Conservation (phyloP, 2,113 vertebrate genomes). For the Fulica atra region DNA sequence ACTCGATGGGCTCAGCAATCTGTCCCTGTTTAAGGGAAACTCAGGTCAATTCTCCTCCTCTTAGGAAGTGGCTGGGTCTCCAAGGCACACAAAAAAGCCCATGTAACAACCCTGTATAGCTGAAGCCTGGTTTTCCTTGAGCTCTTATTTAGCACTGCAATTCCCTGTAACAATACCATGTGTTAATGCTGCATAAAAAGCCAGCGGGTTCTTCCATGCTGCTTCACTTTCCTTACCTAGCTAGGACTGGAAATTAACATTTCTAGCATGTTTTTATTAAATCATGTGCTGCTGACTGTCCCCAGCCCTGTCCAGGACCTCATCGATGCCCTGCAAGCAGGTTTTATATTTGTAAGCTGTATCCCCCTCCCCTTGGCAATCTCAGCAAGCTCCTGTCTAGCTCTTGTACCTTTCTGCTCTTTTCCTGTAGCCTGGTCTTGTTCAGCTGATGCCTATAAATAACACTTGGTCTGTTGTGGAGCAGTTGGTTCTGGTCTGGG, state of each 20-base stretch:
- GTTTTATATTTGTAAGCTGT: neutral
- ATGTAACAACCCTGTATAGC: neutral
- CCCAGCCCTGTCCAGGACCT: neutral
- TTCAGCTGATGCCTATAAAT: neutral
- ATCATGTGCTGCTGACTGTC: neutral
- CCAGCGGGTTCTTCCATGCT: neutral
- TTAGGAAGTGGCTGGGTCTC: neutral
- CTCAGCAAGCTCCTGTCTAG: accelerated
- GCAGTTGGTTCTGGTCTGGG: neutral
- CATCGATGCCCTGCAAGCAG: neutral
- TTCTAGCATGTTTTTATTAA: neutral
- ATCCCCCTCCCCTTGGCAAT: accelerated
- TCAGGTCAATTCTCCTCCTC: neutral
- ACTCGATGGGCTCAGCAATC: neutral
- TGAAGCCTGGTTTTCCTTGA: neutral
- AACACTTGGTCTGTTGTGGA: neutral
- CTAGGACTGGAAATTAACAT: neutral
- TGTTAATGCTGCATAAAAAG: neutral
- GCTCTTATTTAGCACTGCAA: neutral
- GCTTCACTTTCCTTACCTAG: neutral
- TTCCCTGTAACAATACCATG: neutral
- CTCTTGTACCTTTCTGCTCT: neutral
- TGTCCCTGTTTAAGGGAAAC: neutral
- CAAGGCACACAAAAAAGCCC: neutral
- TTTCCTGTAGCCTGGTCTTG: accelerated